phyloP scores from a whole-genome alignment of 2,113 vertebrate species.

The Pithys albifrons region DNA sequence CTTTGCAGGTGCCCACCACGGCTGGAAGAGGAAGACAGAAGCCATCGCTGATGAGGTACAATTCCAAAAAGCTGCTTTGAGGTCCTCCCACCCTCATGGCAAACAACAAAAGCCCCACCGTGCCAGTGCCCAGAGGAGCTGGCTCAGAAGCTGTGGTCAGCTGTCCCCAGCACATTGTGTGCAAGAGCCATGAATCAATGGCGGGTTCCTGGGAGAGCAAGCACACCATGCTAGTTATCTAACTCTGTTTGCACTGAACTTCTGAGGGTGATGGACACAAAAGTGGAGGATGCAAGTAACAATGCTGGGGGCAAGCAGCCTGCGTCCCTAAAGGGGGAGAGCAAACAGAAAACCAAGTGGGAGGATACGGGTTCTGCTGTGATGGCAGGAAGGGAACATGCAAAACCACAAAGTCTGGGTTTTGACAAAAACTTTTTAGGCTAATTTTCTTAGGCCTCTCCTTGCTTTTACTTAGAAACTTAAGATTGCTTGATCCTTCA shows the following conservation, averaged over 20 bases:
- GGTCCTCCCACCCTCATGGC: not conserved
- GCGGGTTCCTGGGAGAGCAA: not conserved
- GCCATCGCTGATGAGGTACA: fast-evolving
- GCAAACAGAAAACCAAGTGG: not conserved
- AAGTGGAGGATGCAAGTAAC: not conserved
- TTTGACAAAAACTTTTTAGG: not conserved
- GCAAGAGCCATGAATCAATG: not conserved
- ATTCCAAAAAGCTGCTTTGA: not conserved
- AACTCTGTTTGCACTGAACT: not conserved
- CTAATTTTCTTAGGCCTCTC: not conserved
- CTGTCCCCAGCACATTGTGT: not conserved
- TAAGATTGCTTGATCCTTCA: not conserved
- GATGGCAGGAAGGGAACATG: not conserved
- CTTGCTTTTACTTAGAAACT: not conserved
- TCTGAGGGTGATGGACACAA: not conserved
- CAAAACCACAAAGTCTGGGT: not conserved
- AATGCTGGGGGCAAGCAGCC: not conserved
- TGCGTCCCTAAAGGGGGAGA: not conserved
- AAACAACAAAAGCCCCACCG: not conserved
- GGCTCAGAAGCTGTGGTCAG: not conserved
- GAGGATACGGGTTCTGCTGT: not conserved
- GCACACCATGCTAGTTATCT: not conserved
- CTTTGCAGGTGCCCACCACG: fast-evolving
- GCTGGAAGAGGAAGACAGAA: not conserved
- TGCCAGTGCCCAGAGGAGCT: fast-evolving